phyloP scores from a whole-genome alignment of 2,113 vertebrate genomes.

The Eira barbara region DNA sequence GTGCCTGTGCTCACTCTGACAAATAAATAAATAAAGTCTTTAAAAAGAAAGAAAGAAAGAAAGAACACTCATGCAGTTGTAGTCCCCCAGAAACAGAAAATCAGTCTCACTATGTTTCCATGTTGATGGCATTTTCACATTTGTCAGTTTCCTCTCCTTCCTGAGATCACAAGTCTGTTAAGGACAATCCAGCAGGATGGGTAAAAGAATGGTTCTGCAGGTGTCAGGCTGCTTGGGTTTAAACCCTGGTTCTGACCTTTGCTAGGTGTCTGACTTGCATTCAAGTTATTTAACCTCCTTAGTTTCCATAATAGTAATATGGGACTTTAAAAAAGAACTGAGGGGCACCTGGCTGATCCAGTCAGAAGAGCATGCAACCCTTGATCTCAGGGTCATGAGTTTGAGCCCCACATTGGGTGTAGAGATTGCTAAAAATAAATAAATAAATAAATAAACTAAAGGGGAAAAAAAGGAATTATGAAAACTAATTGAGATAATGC shows the following conservation, averaged over 20 bases:
- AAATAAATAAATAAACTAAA: not conserved
- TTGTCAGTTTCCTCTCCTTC: not conserved
- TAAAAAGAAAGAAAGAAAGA: not conserved
- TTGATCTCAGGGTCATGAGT: not conserved
- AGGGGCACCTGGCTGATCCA: not conserved
- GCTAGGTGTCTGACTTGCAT: not conserved
- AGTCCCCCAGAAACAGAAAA: not conserved
- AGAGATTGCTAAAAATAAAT: not conserved
- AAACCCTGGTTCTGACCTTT: not conserved
- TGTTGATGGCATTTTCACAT: not conserved
- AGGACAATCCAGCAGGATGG: too few species aligned
- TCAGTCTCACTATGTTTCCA: not conserved
- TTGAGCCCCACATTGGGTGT: not conserved
- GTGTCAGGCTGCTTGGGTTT: not conserved
- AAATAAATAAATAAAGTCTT: too few species aligned
- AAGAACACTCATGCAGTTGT: not conserved
- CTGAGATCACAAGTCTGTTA: not conserved
- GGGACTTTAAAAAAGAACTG: not conserved
- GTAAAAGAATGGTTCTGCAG: not conserved
- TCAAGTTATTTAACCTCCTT: not conserved
- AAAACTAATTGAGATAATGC: not conserved
- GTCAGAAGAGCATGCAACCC: not conserved
- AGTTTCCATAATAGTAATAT: not conserved
- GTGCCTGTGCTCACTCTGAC: too few species aligned
- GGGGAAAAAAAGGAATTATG: not conserved